phyloP scores from a whole-genome alignment of 2,888 invertebrate genomes.

The Lasioglossum figueresi region DNA sequence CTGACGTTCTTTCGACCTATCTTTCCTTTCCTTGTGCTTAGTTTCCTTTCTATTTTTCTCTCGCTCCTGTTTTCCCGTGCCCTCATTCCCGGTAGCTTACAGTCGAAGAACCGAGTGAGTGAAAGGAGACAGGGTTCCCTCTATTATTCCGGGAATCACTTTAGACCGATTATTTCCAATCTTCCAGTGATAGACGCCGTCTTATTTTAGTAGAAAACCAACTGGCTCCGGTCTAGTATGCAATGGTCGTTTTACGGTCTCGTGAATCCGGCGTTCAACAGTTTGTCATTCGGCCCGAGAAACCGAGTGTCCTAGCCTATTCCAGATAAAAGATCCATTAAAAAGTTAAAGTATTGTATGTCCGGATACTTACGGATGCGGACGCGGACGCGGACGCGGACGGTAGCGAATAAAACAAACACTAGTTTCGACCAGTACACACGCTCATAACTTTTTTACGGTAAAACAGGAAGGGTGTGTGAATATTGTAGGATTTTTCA shows the following conservation, averaged over 20 bases:
- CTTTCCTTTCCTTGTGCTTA: background rate
- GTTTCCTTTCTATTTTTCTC: conserved; percentile 15
- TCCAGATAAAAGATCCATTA: background rate
- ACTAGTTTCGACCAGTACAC: background rate
- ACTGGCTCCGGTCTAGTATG: conserved; percentile 29
- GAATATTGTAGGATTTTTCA: background rate
- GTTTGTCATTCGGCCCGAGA: background rate
- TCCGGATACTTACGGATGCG: background rate
- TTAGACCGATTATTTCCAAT: conserved; percentile 79
- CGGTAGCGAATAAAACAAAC: background rate
- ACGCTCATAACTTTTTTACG: background rate
- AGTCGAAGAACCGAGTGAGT: conserved; percentile 29
- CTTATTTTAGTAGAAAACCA: conserved; percentile 49
- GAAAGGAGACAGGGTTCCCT: conserved; percentile 39
- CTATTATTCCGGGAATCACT: conserved; percentile 77
- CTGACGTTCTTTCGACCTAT: conserved; percentile 34
- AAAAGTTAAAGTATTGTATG: background rate
- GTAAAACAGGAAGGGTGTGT: background rate
- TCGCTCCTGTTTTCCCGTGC: background rate
- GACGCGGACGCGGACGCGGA: background rate
- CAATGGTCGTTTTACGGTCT: conserved; percentile 5
- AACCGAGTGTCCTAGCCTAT: background rate
- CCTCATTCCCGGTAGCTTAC: conserved; percentile 20
- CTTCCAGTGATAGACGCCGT: conserved; percentile 73
- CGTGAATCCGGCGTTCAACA: background rate